These are phyloP conservation scores for Rotaria sp. DNA, from an alignment of 2,888 invertebrate species.

Conservation along the genomic window DNA sequence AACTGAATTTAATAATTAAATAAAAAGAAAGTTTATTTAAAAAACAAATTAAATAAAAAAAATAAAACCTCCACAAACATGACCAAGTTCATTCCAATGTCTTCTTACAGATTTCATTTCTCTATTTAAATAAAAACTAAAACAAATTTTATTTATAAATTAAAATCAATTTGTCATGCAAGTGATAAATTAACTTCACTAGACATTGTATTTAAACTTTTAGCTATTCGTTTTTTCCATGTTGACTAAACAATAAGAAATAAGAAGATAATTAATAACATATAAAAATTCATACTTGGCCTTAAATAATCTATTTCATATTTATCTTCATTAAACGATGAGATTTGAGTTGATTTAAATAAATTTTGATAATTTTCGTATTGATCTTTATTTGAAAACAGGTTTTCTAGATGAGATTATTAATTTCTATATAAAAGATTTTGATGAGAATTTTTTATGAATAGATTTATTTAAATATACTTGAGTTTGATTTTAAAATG, in stretches of 20 bases:
- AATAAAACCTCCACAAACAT: constrained; percentile 70
- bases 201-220: constrained; percentile 89
- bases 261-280: not conserved
- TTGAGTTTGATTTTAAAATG: not conserved
- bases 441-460: not conserved
- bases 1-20: too few species aligned
- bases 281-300: constrained; percentile 29
- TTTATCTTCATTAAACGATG: not conserved
- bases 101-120: constrained; percentile 75
- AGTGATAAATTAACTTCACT: constrained; percentile 77
- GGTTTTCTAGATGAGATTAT: constrained; percentile 10
- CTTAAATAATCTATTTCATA: constrained; percentile 32
- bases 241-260: constrained; percentile 46
- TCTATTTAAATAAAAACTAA: constrained; percentile 59
- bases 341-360: not conserved
- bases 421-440: constrained; percentile 10
- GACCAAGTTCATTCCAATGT: constrained; percentile 86
- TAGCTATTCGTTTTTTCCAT: constrained; percentile 87
- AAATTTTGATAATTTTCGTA: not conserved
- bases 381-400: not conserved
- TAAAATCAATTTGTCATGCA: constrained; percentile 49
- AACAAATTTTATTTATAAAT: not conserved
- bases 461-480: not conserved
- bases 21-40: too few species aligned
- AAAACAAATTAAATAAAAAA: constrained; percentile 28